phyloP scores from a whole-genome alignment of 2,797 vertebrate genomes.

The Nannoperca australis region DNA sequence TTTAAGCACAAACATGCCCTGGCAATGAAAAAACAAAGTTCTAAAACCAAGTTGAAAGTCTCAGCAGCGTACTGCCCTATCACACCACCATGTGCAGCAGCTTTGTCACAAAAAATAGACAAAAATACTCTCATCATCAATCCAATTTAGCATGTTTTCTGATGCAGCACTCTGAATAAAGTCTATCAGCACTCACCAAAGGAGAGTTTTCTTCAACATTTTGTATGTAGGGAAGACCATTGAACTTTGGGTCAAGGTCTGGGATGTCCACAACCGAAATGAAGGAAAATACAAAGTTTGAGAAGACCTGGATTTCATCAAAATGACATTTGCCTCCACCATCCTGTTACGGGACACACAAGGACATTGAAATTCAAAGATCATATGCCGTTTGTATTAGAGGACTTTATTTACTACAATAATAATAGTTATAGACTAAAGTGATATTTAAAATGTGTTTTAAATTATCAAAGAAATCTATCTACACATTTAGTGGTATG shows the following conservation, averaged over 20 bases:
- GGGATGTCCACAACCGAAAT: slow-evolving; percentile 87
- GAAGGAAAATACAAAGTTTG: slow-evolving; percentile 76
- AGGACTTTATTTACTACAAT: background rate
- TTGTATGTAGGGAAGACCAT: slow-evolving; percentile 79
- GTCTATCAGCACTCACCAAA: slow-evolving; percentile 76
- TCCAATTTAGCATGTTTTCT: background rate
- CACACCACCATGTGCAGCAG: background rate
- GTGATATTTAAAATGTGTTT: background rate
- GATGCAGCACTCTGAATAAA: background rate
- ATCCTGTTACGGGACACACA: slow-evolving; percentile 83
- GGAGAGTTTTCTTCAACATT: slow-evolving; percentile 82
- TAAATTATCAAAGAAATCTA: background rate
- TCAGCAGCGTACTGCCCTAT: background rate
- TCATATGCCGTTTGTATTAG: background rate
- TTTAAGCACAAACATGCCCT: slow-evolving; percentile 84
- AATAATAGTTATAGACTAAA: background rate
- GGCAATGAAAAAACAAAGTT: slow-evolving; percentile 1
- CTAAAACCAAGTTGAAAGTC: background rate
- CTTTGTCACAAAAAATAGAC: background rate
- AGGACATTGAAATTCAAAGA: background rate
- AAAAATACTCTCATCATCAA: background rate
- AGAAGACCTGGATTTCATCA: accelerated
- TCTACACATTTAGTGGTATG: background rate
- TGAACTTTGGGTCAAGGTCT: slow-evolving; percentile 89
- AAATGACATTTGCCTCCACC: slow-evolving; percentile 74